Percentiles rank a stretch among this genome's conserved stretches.
Conservation (phyloP, 92 coral and sea anemone species). For the Zoanthus sansibaricus region DNA sequence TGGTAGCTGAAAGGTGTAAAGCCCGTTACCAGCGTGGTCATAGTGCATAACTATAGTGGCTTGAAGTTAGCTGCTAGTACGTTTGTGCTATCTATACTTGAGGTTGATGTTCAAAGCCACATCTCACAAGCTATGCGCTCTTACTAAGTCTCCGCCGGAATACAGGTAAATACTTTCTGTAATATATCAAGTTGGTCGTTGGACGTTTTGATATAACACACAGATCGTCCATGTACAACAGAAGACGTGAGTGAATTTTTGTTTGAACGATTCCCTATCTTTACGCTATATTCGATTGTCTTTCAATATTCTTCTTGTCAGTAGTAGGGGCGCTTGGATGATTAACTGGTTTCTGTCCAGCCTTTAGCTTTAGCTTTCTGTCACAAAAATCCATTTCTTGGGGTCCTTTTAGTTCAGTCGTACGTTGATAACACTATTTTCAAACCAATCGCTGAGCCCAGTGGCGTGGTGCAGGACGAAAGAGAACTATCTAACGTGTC, state of each 20-base stretch:
- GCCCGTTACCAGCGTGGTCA: background rate
- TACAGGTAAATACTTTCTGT: slow-evolving; percentile 29
- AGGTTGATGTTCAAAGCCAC: no score
- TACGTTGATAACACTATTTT: slow-evolving; percentile 57
- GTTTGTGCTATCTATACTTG: no score
- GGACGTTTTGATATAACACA: slow-evolving; percentile 54
- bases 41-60: no score
- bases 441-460: slow-evolving; percentile 25
- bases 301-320: slow-evolving; percentile 59
- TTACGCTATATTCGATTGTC: slow-evolving; percentile 44
- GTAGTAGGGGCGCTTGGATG: slow-evolving; percentile 49
- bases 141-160: background rate
- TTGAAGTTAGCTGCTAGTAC: no score
- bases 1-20: no score
- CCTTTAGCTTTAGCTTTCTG: slow-evolving; percentile 61
- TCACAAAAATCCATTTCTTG: slow-evolving; percentile 46
- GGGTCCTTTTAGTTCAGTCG: slow-evolving; percentile 57
- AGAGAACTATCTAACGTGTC: background rate
- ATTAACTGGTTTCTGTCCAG: slow-evolving; percentile 35
- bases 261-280: slow-evolving; percentile 58
- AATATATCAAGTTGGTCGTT: slow-evolving; percentile 49
- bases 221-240: slow-evolving; percentile 37
- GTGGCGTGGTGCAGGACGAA: background rate
- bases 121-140: no score
- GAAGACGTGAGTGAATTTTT: slow-evolving; percentile 31